These are phyloP conservation scores for Tiliacea citrago DNA, from an alignment of 2,888 invertebrate species.

Conservation along the genomic window DNA sequence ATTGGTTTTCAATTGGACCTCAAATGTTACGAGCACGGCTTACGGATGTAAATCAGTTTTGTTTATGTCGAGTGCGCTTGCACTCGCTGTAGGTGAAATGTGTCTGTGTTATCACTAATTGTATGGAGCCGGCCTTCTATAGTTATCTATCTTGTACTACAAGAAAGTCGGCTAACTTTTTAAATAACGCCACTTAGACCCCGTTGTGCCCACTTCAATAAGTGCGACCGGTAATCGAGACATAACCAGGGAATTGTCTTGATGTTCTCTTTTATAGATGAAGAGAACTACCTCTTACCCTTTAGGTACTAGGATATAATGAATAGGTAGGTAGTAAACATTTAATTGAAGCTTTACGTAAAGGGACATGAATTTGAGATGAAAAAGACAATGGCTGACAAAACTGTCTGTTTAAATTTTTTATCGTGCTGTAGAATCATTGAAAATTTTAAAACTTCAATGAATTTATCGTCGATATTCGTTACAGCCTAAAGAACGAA, in stretches of 20 bases:
- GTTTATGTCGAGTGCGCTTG: neutral
- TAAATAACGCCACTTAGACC: conserved; percentile 47
- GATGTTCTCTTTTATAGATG: conserved; percentile 21
- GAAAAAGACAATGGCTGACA: neutral
- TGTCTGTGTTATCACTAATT: neutral
- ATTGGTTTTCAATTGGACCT: no score
- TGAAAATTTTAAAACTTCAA: neutral
- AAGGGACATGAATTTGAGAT: conserved; percentile 12
- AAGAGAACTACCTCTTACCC: neutral
- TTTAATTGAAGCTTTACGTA: neutral
- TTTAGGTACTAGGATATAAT: conserved; percentile 17
- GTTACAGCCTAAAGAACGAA: neutral
- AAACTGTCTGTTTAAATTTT: neutral
- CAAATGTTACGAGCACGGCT: no score
- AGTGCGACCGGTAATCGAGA: conserved; percentile 33
- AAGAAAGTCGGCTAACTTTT: conserved; percentile 41
- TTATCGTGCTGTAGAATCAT: neutral
- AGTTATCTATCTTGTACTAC: neutral
- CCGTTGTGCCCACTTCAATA: conserved; percentile 38
- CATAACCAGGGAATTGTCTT: conserved; percentile 29
- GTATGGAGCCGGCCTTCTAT: neutral
- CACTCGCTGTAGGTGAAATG: neutral
- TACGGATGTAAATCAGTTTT: no score
- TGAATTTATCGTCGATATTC: neutral
- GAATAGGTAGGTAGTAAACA: neutral